Evolutionary conservation across 2,113 vertebrate species (phyloP).

Genomic region (Furnarius figulus): DNA sequence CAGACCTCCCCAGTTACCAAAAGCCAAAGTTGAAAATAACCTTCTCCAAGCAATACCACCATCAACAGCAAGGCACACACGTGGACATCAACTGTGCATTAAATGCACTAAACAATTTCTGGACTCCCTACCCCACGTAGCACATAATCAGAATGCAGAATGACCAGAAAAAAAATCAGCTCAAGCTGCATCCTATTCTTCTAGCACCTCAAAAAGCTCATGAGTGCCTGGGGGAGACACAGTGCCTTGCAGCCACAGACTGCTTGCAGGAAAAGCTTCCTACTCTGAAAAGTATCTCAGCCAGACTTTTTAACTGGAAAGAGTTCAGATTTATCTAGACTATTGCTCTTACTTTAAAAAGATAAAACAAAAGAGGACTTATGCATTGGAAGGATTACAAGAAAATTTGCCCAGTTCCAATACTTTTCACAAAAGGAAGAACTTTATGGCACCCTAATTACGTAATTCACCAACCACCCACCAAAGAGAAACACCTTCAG

Average conservation of each 20-base stretch:
- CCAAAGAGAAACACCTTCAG: neutral
- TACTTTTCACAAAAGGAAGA: neutral
- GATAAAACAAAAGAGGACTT: neutral
- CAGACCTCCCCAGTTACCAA: neutral
- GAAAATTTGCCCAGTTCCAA: neutral
- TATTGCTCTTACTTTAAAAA: neutral
- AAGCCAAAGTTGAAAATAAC: neutral
- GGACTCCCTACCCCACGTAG: neutral
- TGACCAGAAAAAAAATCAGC: neutral
- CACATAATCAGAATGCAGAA: neutral
- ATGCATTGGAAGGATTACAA: neutral
- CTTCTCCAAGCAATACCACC: neutral
- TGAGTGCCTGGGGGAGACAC: neutral
- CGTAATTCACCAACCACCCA: neutral
- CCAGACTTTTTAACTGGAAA: neutral
- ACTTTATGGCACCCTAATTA: neutral
- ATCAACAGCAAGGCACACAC: rapidly evolving
- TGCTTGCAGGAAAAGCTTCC: neutral
- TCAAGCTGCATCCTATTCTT: neutral
- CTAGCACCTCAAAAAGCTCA: neutral
- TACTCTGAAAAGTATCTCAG: neutral
- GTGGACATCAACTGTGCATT: neutral
- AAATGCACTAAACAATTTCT: neutral
- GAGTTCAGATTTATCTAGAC: neutral
- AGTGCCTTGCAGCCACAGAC: neutral